phyloP scores from a whole-genome alignment of 2,797 vertebrate species.

The Pantherophis vulpinus region DNA sequence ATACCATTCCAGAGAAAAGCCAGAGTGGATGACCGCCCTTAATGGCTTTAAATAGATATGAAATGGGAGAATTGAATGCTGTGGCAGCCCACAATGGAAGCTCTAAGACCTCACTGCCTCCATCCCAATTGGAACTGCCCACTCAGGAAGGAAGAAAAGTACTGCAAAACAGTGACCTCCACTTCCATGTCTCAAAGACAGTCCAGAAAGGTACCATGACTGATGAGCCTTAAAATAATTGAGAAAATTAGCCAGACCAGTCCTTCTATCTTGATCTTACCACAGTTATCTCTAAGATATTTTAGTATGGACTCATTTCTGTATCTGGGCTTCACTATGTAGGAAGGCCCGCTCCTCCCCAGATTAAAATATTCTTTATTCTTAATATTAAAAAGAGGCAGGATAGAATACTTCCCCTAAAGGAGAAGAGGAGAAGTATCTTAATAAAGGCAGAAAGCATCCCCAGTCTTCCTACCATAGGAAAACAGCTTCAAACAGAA shows the following conservation, averaged over 20 bases:
- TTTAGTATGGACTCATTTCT: neutral
- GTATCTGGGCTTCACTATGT: neutral
- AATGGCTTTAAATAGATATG: neutral
- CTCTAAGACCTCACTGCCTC: neutral
- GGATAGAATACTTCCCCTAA: too few species aligned
- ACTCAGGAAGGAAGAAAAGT: neutral
- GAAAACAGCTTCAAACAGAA: too few species aligned
- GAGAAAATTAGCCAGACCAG: neutral
- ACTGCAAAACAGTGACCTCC: neutral
- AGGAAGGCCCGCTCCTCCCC: too few species aligned
- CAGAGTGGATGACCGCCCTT: neutral
- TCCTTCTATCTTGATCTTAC: neutral
- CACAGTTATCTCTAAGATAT: neutral
- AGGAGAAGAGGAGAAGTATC: too few species aligned
- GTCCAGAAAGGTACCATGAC: neutral
- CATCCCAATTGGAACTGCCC: neutral
- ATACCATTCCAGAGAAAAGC: neutral
- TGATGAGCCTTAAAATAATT: neutral
- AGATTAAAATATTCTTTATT: too few species aligned
- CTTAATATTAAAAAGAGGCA: too few species aligned
- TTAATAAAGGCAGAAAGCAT: too few species aligned
- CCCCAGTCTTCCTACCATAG: too few species aligned
- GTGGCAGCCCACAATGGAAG: neutral
- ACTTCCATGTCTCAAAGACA: neutral
- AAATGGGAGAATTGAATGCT: neutral